These are phyloP conservation scores for Drosophila paranaensis DNA, from an alignment of 2,888 invertebrate genomes.

Conservation along the genomic window DNA sequence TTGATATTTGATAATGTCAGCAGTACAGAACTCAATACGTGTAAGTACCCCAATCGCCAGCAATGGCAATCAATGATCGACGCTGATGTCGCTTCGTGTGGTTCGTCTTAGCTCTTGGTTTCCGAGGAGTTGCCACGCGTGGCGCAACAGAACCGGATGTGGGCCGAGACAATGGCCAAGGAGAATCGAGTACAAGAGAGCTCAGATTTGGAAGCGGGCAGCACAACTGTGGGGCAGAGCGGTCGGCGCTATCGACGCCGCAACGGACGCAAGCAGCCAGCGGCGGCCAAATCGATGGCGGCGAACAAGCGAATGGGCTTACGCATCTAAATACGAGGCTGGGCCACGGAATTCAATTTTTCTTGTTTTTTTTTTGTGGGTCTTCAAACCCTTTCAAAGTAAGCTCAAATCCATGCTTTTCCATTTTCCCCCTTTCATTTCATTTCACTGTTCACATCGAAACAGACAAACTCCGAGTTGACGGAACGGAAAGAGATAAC, in stretches of 20 bases:
- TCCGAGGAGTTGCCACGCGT: background rate
- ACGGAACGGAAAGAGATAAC: conserved; percentile 17
- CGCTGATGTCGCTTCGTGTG: background rate
- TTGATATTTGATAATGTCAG: background rate
- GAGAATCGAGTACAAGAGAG: background rate
- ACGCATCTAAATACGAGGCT: background rate
- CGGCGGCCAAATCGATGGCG: background rate
- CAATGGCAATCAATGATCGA: background rate
- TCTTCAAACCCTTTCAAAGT: background rate
- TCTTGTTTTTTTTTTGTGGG: too few relatives aligned
- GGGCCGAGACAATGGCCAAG: background rate
- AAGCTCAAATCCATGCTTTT: background rate
- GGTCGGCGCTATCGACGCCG: background rate
- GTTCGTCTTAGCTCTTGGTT: background rate
- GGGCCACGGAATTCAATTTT: background rate
- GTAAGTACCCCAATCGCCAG: background rate
- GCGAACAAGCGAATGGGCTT: background rate
- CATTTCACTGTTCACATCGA: conserved; percentile 16
- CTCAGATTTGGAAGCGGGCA: background rate
- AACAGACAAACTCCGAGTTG: conserved; percentile 6
- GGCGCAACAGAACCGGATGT: background rate
- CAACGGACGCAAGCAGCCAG: background rate
- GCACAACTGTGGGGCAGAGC: too few relatives aligned
- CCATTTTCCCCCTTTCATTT: background rate
- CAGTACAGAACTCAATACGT: background rate